Evolutionary conservation across 92 coral and sea anemone genomes (phyloP), one percentile per base, ranked within the genome.

Genomic region (Palythoa grandis): DNA sequence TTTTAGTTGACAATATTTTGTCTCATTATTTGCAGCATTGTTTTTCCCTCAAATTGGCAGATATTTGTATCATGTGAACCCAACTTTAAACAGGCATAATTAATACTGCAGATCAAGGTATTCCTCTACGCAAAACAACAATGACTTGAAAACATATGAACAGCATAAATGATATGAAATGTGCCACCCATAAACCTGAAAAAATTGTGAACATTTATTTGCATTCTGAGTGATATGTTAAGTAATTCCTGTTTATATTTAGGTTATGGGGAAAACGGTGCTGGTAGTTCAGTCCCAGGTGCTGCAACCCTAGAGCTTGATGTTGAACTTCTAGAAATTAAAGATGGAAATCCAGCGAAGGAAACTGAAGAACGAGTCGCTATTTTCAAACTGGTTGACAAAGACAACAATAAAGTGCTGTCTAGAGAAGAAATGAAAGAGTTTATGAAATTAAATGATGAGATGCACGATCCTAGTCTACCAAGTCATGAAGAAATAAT

Each of bases 231-330:
- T 43, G 50, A 43, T 43, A 3, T 43, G 50, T 43, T 43, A 3
- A 3, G 7, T 43, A 43, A 35, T 25, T 20, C 12, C 47, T 15
- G 37, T 20, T 53, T 52, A 22, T 13, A 1, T 76, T 3, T 69
- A 94, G 98, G 92, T 20, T 94, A 94, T 82, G 98, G 98, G 9
- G 90, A 92, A 23, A 79, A 69, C 40, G 98, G 98, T n/a, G 95
- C 94, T 78, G 95, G 94, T 24, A 77, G 76, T 16, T 86, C 88
- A 16, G 92, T 94, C 48, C 98, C 98, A 19, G 95, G 95, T 8
- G 91, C 89, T 1, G 91, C 98, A 29, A 94, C 95, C 48, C 90
- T 94, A 53, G 72, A 92, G 83, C 90, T 94, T 88, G 98, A 94
- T 14, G 94, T 94, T 15, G 98, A 94, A 58, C 95, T 94, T 12